Evolutionary conservation across 2,113 vertebrate species (phyloP).

Genomic region (Malurus cyaneus): DNA sequence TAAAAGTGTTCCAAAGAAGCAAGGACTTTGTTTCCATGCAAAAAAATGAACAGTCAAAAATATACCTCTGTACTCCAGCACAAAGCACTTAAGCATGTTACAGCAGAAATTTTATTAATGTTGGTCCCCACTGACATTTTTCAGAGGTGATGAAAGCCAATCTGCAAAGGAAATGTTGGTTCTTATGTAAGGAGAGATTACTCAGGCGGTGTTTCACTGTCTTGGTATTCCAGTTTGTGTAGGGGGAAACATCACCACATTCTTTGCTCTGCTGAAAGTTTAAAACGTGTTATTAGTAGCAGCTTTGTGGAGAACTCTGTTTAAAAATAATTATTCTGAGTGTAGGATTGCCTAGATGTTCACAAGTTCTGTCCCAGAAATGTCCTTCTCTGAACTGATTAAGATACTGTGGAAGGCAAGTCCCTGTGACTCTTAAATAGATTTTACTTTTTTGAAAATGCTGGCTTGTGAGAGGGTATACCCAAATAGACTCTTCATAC

Average conservation of each 20-base stretch:
- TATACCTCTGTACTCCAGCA: not conserved
- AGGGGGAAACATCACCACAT: not conserved
- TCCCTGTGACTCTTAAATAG: not conserved
- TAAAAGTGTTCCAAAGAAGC: not conserved
- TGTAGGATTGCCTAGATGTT: not conserved
- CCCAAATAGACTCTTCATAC: not conserved
- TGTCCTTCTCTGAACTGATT: not conserved
- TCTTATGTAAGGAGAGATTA: not conserved
- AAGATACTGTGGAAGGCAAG: not conserved
- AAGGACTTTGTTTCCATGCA: not conserved
- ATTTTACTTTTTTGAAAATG: not conserved
- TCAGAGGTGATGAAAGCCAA: not conserved
- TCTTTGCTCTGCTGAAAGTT: not conserved
- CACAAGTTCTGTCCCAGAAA: not conserved
- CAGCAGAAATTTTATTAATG: not conserved
- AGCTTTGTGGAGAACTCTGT: not conserved
- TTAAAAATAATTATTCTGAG: conserved; percentile 32
- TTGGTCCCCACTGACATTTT: not conserved
- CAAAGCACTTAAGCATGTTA: not conserved
- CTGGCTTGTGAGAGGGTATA: not conserved
- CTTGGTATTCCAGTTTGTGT: not conserved
- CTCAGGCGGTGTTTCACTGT: not conserved
- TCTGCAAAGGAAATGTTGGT: not conserved
- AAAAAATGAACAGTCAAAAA: not conserved
- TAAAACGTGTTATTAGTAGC: not conserved